Evolutionary conservation across 2,888 invertebrate species (phyloP).

Genomic region (Phoenoteleia sp.): DNA sequence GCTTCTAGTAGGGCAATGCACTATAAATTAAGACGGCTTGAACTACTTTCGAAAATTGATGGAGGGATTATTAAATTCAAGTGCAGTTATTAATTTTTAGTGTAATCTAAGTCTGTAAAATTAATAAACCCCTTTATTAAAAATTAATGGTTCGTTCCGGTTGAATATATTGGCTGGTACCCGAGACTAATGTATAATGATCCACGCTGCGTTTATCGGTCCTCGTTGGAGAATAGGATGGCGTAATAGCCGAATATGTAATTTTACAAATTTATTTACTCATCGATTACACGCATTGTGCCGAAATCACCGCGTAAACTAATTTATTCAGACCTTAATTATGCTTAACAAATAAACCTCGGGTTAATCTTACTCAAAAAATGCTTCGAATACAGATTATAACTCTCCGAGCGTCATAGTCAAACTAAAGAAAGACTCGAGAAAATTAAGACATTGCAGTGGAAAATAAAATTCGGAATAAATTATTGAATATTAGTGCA

Average conservation of each 20-base stretch:
- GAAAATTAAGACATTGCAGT: too few relatives aligned
- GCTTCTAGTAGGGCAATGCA: conserved; percentile 17
- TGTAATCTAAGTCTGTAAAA: conserved; percentile 22
- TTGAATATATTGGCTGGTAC: conserved; percentile 32
- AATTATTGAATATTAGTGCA: conserved; percentile 40
- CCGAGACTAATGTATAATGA: conserved; percentile 58
- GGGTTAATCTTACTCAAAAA: too few relatives aligned
- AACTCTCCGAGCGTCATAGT: too few relatives aligned
- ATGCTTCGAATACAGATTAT: too few relatives aligned
- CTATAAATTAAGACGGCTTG: conserved; percentile 21
- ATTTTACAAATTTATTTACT: conserved; percentile 53
- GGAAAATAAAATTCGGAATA: conserved; percentile 12
- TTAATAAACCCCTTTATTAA: conserved; percentile 51
- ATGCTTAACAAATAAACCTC: too few relatives aligned
- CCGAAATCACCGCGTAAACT: conserved; percentile 24
- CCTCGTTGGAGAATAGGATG: conserved; percentile 55
- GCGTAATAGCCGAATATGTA: conserved; percentile 40
- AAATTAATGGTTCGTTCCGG: conserved; percentile 28
- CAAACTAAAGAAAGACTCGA: too few relatives aligned
- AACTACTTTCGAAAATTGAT: conserved; percentile 25
- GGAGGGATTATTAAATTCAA: conserved; percentile 33
- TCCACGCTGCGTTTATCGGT: conserved; percentile 53
- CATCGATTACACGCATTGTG: conserved; percentile 46
- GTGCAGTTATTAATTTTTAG: conserved; percentile 38
- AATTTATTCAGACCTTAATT: conserved; percentile 16